Conservation (phyloP, 2,888 invertebrate species). For the Lycocerus yunnanus region DNA sequence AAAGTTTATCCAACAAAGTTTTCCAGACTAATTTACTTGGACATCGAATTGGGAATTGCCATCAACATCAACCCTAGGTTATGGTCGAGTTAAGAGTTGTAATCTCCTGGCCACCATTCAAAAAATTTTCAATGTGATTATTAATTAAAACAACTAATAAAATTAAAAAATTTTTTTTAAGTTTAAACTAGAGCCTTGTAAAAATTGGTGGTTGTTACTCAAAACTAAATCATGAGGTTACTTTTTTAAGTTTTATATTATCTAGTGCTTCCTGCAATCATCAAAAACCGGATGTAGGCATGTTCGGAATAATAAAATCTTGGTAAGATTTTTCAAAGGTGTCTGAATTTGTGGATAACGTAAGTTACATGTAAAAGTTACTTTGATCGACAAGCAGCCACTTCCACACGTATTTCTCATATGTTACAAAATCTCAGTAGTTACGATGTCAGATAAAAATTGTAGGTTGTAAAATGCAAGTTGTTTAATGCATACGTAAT, state of each 20-base stretch:
- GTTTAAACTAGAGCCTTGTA: neutral
- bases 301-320: constrained; percentile 5
- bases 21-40: neutral
- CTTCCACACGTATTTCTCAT: constrained; percentile 11
- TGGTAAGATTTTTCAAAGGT: neutral
- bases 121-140: neutral
- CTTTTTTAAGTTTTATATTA: neutral
- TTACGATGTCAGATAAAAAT: constrained; percentile 4
- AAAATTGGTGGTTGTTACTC: neutral
- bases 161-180: neutral
- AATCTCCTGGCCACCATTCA: neutral
- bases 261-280: neutral
- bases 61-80: neutral
- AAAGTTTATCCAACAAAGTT: neutral
- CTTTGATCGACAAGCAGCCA: constrained; percentile 5
- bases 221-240: neutral
- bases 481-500: constrained; percentile 9
- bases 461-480: neutral
- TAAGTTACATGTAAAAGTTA: constrained; percentile 10
- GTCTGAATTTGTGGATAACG: constrained; percentile 7
- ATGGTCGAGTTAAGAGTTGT: neutral
- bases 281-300: neutral
- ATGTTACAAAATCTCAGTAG: neutral
- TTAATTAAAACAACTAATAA: neutral
- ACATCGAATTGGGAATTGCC: neutral